These are phyloP conservation scores for Chrysogorgia sp. DNA, from an alignment of 92 coral and sea anemone genomes.

Conservation along the genomic window DNA sequence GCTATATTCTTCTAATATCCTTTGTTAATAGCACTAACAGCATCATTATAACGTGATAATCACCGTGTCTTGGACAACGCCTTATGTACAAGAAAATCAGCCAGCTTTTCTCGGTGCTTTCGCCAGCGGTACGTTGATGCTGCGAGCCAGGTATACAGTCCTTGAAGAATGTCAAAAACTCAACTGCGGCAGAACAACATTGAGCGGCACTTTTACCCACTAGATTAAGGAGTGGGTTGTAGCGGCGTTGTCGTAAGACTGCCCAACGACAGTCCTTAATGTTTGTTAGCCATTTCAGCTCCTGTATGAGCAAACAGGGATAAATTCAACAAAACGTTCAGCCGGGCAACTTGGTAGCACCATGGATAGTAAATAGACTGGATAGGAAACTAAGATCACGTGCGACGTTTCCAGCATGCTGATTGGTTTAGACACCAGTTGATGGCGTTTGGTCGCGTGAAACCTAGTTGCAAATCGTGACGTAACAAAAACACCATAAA, in stretches of 20 bases:
- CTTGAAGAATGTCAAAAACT: conserved; percentile 27
- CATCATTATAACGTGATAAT: conserved; percentile 14
- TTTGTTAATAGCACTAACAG: conserved; percentile 6
- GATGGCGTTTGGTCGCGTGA: no score
- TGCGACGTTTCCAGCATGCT: no score
- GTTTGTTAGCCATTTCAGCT: no score
- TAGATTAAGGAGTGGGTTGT: neutral
- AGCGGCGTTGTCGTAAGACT: no score
- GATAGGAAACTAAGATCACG: no score
- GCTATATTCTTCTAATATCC: neutral
- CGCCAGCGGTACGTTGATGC: conserved; percentile 25
- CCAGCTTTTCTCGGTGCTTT: conserved; percentile 25
- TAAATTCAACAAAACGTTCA: conserved; percentile 18
- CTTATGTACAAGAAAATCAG: conserved; percentile 8
- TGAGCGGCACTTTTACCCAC: conserved; percentile 1
- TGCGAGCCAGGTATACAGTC: conserved; percentile 13
- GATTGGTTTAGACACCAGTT: no score
- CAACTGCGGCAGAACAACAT: conserved; percentile 9
- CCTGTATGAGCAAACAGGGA: conserved; percentile 21
- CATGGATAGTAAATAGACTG: no score
- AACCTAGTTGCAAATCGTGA: no score
- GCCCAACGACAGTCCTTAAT: no score
- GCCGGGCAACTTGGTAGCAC: conserved; percentile 12
- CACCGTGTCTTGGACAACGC: conserved; percentile 10
- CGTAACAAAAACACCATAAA: no score